phyloP scores from a whole-genome alignment of 2,888 invertebrate species.

The Perizoma affinitatum region DNA sequence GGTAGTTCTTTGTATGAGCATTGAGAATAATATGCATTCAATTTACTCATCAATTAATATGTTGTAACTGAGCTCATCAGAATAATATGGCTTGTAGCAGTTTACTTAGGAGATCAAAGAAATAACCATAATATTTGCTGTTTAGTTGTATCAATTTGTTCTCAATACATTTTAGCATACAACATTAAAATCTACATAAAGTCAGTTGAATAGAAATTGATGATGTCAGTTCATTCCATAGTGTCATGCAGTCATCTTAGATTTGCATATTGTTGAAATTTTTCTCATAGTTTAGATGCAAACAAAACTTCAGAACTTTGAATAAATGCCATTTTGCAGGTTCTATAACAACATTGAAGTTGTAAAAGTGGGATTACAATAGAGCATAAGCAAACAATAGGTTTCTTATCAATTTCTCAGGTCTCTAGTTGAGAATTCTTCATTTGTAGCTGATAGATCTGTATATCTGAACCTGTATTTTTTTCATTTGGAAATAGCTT shows the following conservation, averaged over 20 bases:
- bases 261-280: slow-evolving; percentile 13
- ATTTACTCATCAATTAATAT: slow-evolving; percentile 12
- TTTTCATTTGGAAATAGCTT: slow-evolving; percentile 15
- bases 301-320: slow-evolving; percentile 18
- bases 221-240: slow-evolving; percentile 13
- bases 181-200: slow-evolving; percentile 3
- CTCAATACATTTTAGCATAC: slow-evolving; percentile 12
- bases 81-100: slow-evolving; percentile 7
- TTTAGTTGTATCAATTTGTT: slow-evolving; percentile 11
- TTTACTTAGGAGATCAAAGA: slow-evolving; percentile 8
- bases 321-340: slow-evolving; percentile 14
- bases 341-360: slow-evolving; percentile 24
- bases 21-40: slow-evolving; percentile 11
- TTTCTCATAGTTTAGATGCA: slow-evolving; percentile 12
- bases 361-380: slow-evolving; percentile 21
- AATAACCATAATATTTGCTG: slow-evolving; percentile 4
- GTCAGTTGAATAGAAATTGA: slow-evolving; percentile 17
- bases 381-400: slow-evolving; percentile 14
- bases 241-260: slow-evolving; percentile 20
- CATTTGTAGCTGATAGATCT: slow-evolving; percentile 16
- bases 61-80: slow-evolving; percentile 4
- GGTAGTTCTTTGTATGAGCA: slow-evolving; percentile 12
- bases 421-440: slow-evolving; percentile 7
- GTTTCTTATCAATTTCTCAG: slow-evolving; percentile 10
- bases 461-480: slow-evolving; percentile 11